These are phyloP conservation scores for Microtus montanus DNA, from an alignment of 2,113 vertebrate species.

Conservation along the genomic window DNA sequence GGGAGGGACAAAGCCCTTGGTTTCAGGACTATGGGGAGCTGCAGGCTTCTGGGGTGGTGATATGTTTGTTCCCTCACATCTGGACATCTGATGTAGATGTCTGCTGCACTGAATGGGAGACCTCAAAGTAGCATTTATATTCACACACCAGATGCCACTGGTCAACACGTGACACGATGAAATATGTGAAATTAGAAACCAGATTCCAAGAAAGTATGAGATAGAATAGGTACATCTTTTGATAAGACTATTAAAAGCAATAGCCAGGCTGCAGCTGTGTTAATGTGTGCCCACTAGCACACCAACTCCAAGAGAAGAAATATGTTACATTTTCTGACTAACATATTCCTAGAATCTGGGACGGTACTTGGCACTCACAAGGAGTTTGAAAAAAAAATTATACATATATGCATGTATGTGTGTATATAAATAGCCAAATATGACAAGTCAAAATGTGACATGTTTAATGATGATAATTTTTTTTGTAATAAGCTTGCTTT, in stretches of 20 bases:
- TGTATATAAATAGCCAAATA: neutral
- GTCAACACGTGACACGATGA: neutral
- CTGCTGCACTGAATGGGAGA: no score
- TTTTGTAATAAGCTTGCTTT: neutral
- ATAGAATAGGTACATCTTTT: neutral
- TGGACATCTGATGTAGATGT: neutral
- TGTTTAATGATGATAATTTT: neutral
- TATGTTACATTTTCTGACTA: neutral
- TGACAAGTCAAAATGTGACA: neutral
- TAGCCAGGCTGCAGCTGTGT: neutral
- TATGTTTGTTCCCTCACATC: no score
- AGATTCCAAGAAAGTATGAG: neutral
- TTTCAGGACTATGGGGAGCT: neutral
- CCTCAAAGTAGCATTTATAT: neutral
- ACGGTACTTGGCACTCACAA: neutral
- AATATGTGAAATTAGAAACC: neutral
- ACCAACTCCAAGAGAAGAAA: neutral
- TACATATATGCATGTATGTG: fast-evolving
- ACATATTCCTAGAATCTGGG: neutral
- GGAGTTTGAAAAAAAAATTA: neutral
- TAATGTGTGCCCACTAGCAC: neutral
- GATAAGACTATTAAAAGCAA: neutral
- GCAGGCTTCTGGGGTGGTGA: neutral
- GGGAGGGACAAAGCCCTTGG: neutral
- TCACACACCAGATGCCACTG: neutral